These are phyloP conservation scores for Myotis vivesi DNA, from an alignment of 2,797 vertebrate genomes.

Conservation along the genomic window DNA sequence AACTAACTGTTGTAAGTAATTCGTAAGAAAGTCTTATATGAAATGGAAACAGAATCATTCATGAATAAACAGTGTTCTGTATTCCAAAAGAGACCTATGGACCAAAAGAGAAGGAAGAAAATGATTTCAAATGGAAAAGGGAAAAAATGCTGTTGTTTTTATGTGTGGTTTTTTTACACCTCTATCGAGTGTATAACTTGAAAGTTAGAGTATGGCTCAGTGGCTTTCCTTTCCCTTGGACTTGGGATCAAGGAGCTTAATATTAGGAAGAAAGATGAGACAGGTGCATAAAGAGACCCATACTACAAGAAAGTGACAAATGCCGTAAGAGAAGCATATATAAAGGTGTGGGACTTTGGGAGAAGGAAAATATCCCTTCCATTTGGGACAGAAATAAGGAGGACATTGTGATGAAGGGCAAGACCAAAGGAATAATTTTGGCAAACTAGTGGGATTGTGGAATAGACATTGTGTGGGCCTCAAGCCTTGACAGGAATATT, in stretches of 20 bases:
- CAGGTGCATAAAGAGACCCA: not conserved
- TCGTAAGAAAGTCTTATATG: conserved; percentile 1
- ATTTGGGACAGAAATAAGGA: not conserved
- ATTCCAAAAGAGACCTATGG: not conserved
- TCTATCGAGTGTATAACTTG: not conserved
- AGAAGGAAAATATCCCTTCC: not conserved
- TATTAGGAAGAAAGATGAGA: not conserved
- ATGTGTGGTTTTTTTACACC: not conserved
- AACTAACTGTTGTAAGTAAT: not conserved
- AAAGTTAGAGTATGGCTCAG: not conserved
- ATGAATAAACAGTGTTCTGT: not conserved
- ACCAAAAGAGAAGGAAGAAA: not conserved
- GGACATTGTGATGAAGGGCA: not conserved
- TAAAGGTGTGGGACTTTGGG: not conserved
- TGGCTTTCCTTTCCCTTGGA: not conserved
- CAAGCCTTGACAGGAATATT: not conserved
- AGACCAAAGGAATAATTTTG: not conserved
- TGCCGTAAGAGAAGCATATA: not conserved
- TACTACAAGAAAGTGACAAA: not conserved
- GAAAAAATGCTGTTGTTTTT: not conserved
- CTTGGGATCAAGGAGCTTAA: not conserved
- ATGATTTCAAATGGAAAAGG: not conserved
- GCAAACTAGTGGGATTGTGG: not conserved
- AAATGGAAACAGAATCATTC: not conserved
- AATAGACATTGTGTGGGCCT: not conserved